Evolutionary conservation across 2,797 vertebrate genomes (phyloP).

Genomic region (Serranus cabrilla): DNA sequence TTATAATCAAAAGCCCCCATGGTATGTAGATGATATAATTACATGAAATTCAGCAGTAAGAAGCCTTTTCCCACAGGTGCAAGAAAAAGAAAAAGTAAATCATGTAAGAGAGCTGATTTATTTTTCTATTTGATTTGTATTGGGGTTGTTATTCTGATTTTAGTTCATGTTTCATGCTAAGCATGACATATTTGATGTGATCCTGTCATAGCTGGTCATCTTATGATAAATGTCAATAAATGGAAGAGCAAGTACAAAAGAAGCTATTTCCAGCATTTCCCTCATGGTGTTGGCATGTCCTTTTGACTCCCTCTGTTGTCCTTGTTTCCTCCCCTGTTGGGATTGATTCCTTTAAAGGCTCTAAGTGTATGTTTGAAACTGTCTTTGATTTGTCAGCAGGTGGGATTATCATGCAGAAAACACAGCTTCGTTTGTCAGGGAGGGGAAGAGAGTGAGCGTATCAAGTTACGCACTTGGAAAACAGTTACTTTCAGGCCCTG

Average conservation of each 20-base stretch:
- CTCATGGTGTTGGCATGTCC: conserved; percentile 20
- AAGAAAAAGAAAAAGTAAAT: conserved; percentile 1
- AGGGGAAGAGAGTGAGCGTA: conserved; percentile 36
- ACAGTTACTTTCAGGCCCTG: conserved; percentile 79
- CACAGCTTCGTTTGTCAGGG: conserved; percentile 72
- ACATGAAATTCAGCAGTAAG: conserved; percentile 2
- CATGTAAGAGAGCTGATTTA: neutral
- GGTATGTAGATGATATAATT: conserved; percentile 10
- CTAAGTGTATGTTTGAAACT: conserved; percentile 71
- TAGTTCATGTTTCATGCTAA: neutral
- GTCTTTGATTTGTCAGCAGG: conserved; percentile 75
- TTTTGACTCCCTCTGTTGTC: conserved; percentile 58
- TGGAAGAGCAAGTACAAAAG: neutral
- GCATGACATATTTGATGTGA: neutral
- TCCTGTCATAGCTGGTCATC: neutral
- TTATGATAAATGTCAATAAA: conserved; percentile 21
- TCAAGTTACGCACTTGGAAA: conserved; percentile 83
- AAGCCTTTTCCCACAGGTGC: neutral
- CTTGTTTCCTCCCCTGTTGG: conserved; percentile 60
- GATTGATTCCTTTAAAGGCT: conserved; percentile 70
- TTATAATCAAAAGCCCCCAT: conserved; percentile 49
- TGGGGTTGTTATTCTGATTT: neutral
- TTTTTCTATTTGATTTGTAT: neutral
- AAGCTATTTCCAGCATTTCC: conserved; percentile 1
- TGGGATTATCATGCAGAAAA: conserved; percentile 79